phyloP scores from a whole-genome alignment of 2,797 vertebrate genomes.

The Myoxocephalus aenaeus region DNA sequence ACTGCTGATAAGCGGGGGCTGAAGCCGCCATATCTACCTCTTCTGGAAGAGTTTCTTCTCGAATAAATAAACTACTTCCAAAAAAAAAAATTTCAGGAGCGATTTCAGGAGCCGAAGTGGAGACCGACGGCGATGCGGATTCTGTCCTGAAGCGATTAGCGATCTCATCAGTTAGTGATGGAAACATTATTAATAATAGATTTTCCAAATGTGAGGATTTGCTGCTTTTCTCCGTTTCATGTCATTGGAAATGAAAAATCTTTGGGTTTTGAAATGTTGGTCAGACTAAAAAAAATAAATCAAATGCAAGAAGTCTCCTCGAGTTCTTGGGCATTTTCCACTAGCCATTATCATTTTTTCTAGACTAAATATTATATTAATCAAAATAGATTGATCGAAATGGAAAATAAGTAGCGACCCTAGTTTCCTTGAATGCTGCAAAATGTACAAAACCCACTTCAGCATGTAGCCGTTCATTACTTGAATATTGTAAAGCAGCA shows the following conservation, averaged over 20 bases:
- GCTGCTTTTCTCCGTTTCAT: not conserved
- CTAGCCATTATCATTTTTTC: not conserved
- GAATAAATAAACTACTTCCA: constrained; percentile 60
- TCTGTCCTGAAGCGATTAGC: not conserved
- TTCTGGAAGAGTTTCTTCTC: constrained; percentile 58
- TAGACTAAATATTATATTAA: not conserved
- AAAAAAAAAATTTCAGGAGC: constrained; percentile 9
- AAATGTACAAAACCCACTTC: constrained; percentile 42
- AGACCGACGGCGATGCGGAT: not conserved
- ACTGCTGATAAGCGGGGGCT: constrained; percentile 64
- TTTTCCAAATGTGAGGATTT: not conserved
- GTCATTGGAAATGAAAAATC: not conserved
- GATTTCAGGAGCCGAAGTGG: constrained; percentile 1
- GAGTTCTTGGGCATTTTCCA: not conserved
- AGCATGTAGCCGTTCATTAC: constrained; percentile 46
- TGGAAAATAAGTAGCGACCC: not conserved
- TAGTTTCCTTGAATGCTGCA: constrained; percentile 7
- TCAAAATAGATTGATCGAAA: not conserved
- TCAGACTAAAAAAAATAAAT: not conserved
- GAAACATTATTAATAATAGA: not conserved
- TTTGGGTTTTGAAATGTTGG: not conserved
- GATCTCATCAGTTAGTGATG: not conserved
- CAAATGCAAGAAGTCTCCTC: not conserved
- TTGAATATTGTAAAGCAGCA: constrained; percentile 51
- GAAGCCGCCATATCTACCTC: constrained; percentile 55